These are phyloP conservation scores for Drosophila sp. DNA, from an alignment of 1,140 invertebrate genomes.

Conservation along the genomic window DNA sequence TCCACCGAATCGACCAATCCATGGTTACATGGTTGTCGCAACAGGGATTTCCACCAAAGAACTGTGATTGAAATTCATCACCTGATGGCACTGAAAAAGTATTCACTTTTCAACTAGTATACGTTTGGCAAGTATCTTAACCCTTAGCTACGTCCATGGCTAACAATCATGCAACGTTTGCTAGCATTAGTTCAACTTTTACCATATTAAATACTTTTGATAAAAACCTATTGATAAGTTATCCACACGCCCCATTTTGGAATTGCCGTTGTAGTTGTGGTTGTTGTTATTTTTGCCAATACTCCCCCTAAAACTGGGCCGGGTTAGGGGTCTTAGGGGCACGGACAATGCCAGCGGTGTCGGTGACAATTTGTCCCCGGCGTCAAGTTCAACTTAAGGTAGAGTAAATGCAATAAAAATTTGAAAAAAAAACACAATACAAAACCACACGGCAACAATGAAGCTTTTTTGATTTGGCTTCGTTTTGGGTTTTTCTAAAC, in stretches of 20 bases:
- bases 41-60: not conserved
- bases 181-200: not conserved
- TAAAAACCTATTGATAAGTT: constrained; percentile 7
- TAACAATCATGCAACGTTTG: not conserved
- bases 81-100: too few relatives aligned
- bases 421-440: not conserved
- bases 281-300: not conserved
- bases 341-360: not conserved
- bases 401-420: not conserved
- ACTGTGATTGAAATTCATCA: too few relatives aligned
- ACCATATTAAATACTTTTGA: constrained; percentile 10
- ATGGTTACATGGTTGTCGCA: not conserved
- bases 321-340: not conserved
- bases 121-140: not conserved
- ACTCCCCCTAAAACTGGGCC: not conserved
- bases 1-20: not conserved
- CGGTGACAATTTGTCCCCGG: not conserved
- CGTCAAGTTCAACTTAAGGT: constrained; percentile 3
- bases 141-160: not conserved
- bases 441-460: not conserved
- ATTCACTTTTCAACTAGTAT: not conserved
- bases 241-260: not conserved
- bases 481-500: not conserved
- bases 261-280: too few relatives aligned
- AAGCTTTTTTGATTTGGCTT: not conserved